Evolutionary conservation across 2,113 vertebrate genomes (phyloP).

Genomic region (Martes martes): DNA sequence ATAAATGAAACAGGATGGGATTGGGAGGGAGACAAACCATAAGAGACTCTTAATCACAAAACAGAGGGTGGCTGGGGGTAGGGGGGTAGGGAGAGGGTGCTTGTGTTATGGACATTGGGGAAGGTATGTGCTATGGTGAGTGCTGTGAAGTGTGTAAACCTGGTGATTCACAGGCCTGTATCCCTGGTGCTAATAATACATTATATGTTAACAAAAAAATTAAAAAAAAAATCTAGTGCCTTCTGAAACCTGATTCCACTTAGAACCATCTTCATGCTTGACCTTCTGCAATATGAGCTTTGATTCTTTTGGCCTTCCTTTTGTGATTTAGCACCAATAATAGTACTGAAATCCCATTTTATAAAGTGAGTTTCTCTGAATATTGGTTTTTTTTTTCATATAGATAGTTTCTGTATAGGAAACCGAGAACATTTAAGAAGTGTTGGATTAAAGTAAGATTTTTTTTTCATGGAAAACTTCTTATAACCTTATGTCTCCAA

Average conservation of each 20-base stretch:
- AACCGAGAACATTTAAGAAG: neutral
- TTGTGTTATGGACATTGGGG: too few relatives aligned
- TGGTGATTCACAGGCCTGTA: too few relatives aligned
- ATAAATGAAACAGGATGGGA: too few relatives aligned
- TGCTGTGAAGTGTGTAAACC: too few relatives aligned
- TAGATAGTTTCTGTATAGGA: neutral
- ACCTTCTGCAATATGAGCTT: neutral
- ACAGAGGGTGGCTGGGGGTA: too few relatives aligned
- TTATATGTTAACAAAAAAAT: too few relatives aligned
- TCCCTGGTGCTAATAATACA: too few relatives aligned
- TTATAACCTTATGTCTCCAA: neutral
- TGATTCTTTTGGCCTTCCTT: neutral
- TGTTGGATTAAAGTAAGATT: neutral
- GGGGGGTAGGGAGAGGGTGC: too few relatives aligned
- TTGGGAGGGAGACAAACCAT: too few relatives aligned
- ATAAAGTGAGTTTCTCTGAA: neutral
- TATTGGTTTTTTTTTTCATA: neutral
- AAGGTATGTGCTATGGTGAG: too few relatives aligned
- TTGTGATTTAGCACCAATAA: neutral
- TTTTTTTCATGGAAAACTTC: neutral
- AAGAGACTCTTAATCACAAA: too few relatives aligned
- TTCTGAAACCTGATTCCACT: neutral
- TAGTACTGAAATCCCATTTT: neutral
- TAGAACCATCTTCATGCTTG: neutral
- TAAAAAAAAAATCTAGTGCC: neutral